Evolutionary conservation across 30 jellyfish, hydroid and myxozoan genomes (phyloP).

Genomic region (Aurelia sp.): DNA sequence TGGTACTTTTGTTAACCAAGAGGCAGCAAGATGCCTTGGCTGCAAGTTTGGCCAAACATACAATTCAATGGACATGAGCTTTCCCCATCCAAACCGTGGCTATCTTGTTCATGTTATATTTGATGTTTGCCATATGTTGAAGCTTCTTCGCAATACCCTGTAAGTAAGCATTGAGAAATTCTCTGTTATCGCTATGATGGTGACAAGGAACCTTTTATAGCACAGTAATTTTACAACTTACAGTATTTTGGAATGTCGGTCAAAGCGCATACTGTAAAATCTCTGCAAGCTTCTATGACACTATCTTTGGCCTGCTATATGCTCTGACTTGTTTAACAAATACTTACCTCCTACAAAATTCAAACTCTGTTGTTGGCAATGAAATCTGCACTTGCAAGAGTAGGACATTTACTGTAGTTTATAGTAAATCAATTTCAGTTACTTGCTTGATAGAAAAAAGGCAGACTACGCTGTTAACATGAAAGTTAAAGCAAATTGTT

Average conservation of each 20-base stretch:
- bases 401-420: too few relatives aligned
- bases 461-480: too few relatives aligned
- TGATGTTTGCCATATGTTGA: slow-evolving; percentile 51
- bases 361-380: too few relatives aligned
- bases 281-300: slow-evolving; percentile 3
- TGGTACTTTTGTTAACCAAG: slow-evolving; percentile 50
- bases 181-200: neutral
- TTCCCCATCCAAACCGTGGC: slow-evolving; percentile 45
- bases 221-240: neutral
- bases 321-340: neutral
- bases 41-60: slow-evolving; percentile 20
- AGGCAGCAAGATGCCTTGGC: slow-evolving; percentile 41
- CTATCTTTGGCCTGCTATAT: neutral
- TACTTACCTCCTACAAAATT: too few relatives aligned
- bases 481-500: neutral
- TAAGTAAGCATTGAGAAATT: neutral
- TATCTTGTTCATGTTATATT: slow-evolving; percentile 24
- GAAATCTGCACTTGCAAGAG: too few relatives aligned
- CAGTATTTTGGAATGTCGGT: neutral
- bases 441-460: too few relatives aligned
- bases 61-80: neutral
- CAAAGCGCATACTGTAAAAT: neutral
- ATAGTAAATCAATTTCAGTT: too few relatives aligned
- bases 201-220: neutral
- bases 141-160: slow-evolving; percentile 33